Base-by-base conservation (phyloP, 2,797 vertebrate genomes). In the Leucoraja ocellata region DNA sequence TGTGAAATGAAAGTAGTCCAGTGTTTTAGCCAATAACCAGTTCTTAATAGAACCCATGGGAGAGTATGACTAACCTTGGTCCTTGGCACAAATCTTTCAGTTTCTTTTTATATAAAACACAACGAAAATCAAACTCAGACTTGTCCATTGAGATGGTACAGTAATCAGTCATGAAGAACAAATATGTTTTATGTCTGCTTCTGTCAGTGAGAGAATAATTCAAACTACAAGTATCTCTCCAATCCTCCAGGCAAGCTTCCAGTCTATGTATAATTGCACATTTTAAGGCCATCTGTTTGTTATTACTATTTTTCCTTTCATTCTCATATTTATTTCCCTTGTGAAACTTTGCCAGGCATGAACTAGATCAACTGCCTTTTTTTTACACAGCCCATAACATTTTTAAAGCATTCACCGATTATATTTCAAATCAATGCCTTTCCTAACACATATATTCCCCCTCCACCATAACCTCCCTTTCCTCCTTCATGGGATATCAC, bases 131-230 rank as follows among this genome's bases (percentile, higher is more conserved):
- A 92, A 74, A 92, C 71, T 92, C 68, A 92, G 68, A 76, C 71
- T 92, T 92, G 90, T 92, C 90, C 90, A 28, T 54, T 92, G 71
- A 92, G 90, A 76, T 92, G 25, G 73, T 92, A n/a, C 90, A 92
- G 90, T 92, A 76, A 92, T 92, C 90, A 92, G 90, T 92, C 90
- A 92, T 76, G 90, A 92, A 92, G 90, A 76, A 92, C 71, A 92
- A 92, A 92, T 92, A 92, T 92, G 73, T 76, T 92, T 46, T 92
- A 92, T 92, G 90, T 92, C 90, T 92, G 90, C 68, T 74, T 92
- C 73, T 76, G 46, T 92, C 90, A 92, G 13, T 76, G 73, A 76
- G 39, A 92, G 73, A 11, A 92, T 76, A 92, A 54, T 92, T 92
- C 90, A 92, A 92, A 54, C 90, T 92, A 92, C 90, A 92, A 76